phyloP scores from a whole-genome alignment of 92 coral and sea anemone genomes.

The Montipora capitata region DNA sequence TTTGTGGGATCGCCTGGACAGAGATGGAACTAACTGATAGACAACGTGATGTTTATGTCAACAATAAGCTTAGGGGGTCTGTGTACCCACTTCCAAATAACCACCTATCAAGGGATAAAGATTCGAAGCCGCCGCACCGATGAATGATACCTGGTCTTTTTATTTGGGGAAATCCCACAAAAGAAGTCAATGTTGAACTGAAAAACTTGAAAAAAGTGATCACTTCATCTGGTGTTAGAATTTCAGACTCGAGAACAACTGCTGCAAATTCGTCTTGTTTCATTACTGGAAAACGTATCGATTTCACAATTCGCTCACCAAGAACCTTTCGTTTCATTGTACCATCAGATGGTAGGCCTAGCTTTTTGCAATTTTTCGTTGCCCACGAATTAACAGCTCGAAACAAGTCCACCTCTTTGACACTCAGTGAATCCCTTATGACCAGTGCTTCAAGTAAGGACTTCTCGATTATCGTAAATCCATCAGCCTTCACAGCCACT shows the following conservation, averaged over 20 bases:
- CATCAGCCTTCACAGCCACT: conserved; percentile 65
- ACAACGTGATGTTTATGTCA: too few relatives aligned
- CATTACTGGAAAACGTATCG: too few relatives aligned
- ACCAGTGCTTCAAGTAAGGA: conserved; percentile 46
- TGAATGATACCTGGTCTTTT: neutral
- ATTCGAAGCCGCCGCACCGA: neutral
- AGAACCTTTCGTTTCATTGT: too few relatives aligned
- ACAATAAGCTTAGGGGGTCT: neutral
- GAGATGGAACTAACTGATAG: neutral
- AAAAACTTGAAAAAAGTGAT: neutral
- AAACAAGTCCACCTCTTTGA: conserved; percentile 76
- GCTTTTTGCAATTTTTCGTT: conserved; percentile 46
- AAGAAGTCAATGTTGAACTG: conserved; percentile 8
- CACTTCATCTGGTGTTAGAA: conserved; percentile 1
- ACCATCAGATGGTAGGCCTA: conserved; percentile 13
- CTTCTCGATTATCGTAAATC: conserved; percentile 34
- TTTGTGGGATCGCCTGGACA: neutral
- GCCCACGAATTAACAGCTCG: too few relatives aligned
- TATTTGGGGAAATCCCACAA: neutral
- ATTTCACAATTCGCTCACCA: too few relatives aligned
- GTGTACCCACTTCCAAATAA: neutral
- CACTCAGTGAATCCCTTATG: conserved; percentile 67
- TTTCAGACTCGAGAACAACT: conserved; percentile 13
- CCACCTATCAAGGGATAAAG: neutral
- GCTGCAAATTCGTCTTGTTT: too few relatives aligned